Evolutionary conservation across 2,797 vertebrate species (phyloP).

Genomic region (Rhinichthys osculus): DNA sequence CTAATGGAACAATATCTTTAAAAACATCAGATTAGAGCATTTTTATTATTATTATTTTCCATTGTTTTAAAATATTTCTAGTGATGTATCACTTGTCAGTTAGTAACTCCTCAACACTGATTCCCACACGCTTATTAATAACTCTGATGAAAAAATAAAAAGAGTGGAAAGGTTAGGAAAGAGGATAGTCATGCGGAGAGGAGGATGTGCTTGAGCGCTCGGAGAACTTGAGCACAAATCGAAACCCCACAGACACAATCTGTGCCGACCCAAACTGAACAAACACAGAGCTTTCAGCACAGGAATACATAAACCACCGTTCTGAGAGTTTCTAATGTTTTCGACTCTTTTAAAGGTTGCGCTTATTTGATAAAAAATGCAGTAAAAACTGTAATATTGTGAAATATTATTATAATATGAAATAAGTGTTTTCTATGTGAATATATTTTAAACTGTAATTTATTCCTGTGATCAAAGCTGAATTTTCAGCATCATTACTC

Average conservation of each 20-base stretch:
- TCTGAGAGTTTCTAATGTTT: not conserved
- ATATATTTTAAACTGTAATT: not conserved
- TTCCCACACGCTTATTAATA: conserved; percentile 5
- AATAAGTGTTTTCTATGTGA: not conserved
- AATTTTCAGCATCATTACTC: not conserved
- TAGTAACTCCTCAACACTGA: not conserved
- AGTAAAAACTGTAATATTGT: too few species aligned
- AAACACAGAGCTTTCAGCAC: not conserved
- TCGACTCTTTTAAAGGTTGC: not conserved
- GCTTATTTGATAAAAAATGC: not conserved
- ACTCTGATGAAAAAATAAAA: not conserved
- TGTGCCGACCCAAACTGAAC: conserved; percentile 44
- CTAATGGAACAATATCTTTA: not conserved
- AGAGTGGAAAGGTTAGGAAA: not conserved
- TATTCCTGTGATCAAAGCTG: not conserved
- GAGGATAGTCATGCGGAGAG: conserved; percentile 15
- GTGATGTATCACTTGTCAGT: not conserved
- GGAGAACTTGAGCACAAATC: conserved; percentile 17
- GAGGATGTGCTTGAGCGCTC: conserved; percentile 36
- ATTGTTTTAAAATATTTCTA: not conserved
- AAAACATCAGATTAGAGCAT: not conserved
- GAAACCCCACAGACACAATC: conserved; percentile 44
- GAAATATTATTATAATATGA: not conserved
- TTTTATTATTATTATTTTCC: not conserved
- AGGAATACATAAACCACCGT: not conserved